Percentiles rank a stretch among this genome's conserved stretches.
Evolutionary conservation across 2,888 invertebrate genomes (phyloP).

Genomic region (Agriopis leucophaearia): DNA sequence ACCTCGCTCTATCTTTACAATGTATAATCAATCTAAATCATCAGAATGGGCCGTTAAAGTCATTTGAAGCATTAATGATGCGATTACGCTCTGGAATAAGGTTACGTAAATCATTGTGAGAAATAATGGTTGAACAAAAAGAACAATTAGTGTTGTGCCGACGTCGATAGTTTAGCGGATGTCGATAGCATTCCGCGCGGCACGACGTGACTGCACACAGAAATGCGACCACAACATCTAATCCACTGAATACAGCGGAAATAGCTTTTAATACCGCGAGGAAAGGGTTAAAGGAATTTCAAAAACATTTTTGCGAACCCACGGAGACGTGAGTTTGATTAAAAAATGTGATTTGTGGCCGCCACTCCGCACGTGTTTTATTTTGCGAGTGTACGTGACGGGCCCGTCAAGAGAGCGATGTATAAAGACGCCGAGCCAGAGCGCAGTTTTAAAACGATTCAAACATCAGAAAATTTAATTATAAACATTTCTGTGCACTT

Average conservation of each 20-base stretch:
- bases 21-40: constrained; percentile 76
- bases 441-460: constrained; percentile 56
- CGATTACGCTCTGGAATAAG: constrained; percentile 68
- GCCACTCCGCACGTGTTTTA: constrained; percentile 80
- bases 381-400: constrained; percentile 82
- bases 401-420: constrained; percentile 66
- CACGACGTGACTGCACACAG: constrained; percentile 78
- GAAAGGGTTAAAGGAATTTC: constrained; percentile 44
- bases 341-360: constrained; percentile 86
- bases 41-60: constrained; percentile 71
- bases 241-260: constrained; percentile 42
- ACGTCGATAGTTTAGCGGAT: constrained; percentile 83
- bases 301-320: constrained; percentile 51
- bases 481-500: constrained; percentile 48
- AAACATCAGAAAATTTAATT: constrained; percentile 52
- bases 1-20: constrained; percentile 53
- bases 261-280: constrained; percentile 50
- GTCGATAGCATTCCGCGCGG: constrained; percentile 80
- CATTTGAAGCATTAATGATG: constrained; percentile 74
- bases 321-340: constrained; percentile 81
- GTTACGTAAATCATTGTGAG: constrained; percentile 79
- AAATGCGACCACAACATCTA: constrained; percentile 62
- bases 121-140: constrained; percentile 75
- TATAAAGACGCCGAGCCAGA: constrained; percentile 60
- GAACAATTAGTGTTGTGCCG: constrained; percentile 82